phyloP scores from a whole-genome alignment of 2,888 invertebrate genomes.

The Mimumesa dahlbomi region DNA sequence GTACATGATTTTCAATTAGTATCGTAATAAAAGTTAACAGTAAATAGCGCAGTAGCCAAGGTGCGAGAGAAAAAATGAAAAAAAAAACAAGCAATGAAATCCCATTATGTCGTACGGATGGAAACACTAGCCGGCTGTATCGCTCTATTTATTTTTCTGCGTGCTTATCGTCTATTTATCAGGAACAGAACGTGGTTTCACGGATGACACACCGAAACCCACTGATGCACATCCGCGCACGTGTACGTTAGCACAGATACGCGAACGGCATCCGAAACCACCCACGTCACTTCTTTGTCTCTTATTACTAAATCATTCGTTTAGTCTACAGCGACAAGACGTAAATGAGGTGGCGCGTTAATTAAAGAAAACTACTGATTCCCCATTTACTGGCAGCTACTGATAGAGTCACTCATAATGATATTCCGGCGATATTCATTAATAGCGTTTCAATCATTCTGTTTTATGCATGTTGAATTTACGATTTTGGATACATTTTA shows the following conservation, averaged over 20 bases:
- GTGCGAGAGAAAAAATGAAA: not conserved
- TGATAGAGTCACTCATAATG: no score
- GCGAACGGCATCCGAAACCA: slow-evolving; percentile 53
- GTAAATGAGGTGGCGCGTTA: slow-evolving; percentile 20
- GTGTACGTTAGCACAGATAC: slow-evolving; percentile 26
- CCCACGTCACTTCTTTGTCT: slow-evolving; percentile 68
- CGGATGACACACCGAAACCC: slow-evolving; percentile 22
- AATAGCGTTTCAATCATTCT: no score
- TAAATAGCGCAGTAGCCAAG: not conserved
- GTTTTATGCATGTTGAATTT: no score
- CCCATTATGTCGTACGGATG: slow-evolving; percentile 19
- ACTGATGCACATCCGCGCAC: slow-evolving; percentile 33
- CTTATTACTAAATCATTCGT: slow-evolving; percentile 45
- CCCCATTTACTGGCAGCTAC: not conserved
- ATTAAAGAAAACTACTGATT: not conserved
- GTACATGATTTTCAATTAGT: not conserved
- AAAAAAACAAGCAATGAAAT: slow-evolving; percentile 6
- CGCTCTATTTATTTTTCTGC: slow-evolving; percentile 34
- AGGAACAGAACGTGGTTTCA: not conserved
- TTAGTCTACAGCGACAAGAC: slow-evolving; percentile 26
- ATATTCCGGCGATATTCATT: no score
- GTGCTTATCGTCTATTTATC: slow-evolving; percentile 47
- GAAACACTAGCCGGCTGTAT: slow-evolving; percentile 24
- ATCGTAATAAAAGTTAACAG: not conserved
- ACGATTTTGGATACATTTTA: no score